Base-by-base conservation (phyloP, 2,888 invertebrate genomes). In the Dolomedes plantarius region DNA sequence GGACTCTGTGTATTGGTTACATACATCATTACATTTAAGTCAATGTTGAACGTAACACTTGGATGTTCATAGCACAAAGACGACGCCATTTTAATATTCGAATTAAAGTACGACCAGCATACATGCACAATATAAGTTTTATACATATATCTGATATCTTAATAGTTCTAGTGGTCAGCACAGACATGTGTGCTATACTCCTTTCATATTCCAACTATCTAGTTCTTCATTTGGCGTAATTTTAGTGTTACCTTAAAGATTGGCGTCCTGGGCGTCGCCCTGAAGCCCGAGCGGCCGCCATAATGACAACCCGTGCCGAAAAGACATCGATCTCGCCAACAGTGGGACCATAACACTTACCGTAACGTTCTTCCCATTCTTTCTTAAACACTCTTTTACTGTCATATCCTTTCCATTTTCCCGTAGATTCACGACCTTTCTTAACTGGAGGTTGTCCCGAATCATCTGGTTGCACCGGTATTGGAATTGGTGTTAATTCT, bases 171-270 rank as follows among this genome's bases (percentile, higher is more conserved):
- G 39, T 68, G 64, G 74, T 76, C 68, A 75, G 62, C 50, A 41
- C 39, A 32, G 81, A 67, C 62, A 23, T 23, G 7, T 36, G 7
- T 36, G 23, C 29, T 19, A 9, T 39, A 71, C 83, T 71, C 73
- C 65, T 39, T 73, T 77, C 77, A 85, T 85, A 77, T 81, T 78
- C 56, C 77, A 50, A 46, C 83, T 77, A 85, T 77, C 83, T 68
- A 73, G 72, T 72, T 73, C 83, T 85, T 85, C 83, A 85, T 85
- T 85, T 85, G 83, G 83, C 83, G 83, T 85, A 85, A 85, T 85
- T 85, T 85, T 85, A 85, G 83, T 85, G 83, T 85, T 85, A 85
- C 83, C 83, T 85, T 85, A 85, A 78, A 77, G 83, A 85, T 85
- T 85, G 83, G 83, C 83, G 83, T 85, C 83, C 83, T 85, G 83